Evolutionary conservation across 2,797 vertebrate species (phyloP).

Genomic region (Anguilla pacifica): DNA sequence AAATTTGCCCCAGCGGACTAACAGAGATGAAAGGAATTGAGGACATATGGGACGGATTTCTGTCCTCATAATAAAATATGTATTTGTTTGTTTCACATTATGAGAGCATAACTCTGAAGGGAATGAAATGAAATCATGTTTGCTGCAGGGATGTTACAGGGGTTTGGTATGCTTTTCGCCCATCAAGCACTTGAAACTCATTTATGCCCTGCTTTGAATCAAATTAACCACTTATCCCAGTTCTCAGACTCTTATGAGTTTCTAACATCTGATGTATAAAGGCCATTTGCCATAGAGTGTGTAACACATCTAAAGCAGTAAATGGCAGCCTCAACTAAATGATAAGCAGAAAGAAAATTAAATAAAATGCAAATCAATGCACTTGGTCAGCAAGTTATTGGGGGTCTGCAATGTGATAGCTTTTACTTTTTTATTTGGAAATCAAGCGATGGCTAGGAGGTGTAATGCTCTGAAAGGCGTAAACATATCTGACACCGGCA

Average conservation of each 20-base stretch:
- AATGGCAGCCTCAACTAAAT: neutral
- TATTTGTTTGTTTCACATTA: conserved; percentile 13
- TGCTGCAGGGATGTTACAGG: neutral
- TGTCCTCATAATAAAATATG: neutral
- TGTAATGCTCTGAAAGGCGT: neutral
- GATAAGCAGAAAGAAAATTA: neutral
- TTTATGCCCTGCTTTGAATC: neutral
- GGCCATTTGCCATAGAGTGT: neutral
- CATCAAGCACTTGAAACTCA: neutral
- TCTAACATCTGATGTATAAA: neutral
- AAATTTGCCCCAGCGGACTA: neutral
- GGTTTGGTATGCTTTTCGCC: neutral
- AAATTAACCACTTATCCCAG: neutral
- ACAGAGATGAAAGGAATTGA: neutral
- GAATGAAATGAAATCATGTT: neutral
- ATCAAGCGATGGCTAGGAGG: neutral
- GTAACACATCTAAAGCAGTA: neutral
- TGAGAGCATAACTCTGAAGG: neutral
- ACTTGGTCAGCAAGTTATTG: neutral
- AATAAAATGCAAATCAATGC: neutral
- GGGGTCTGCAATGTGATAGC: neutral
- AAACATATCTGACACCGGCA: neutral
- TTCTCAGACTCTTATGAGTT: neutral
- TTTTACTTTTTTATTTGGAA: neutral
- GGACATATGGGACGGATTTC: conserved; percentile 15